Evolutionary conservation across 64 coral and sea anemone genomes (phyloP), one percentile per base, ranked within the genome.

Genomic region (Dendrophyllia cribrosa): DNA sequence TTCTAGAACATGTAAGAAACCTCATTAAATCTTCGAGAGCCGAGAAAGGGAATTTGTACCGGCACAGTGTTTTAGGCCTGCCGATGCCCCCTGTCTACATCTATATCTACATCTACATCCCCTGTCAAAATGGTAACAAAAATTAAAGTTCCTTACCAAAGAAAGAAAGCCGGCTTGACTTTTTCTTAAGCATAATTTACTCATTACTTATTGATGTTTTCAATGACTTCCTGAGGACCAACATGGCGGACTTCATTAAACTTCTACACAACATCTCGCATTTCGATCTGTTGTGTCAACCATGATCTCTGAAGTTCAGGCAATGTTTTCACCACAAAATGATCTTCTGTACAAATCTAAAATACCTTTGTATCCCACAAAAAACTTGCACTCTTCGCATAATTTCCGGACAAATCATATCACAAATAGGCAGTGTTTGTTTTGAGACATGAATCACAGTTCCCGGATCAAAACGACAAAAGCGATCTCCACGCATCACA

Each of bases 71-170:
- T 34, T 34, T 34, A 34, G 0, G 34, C 34, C 34, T 34, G 34
- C 34, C 34, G 34, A 34, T 34, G 34, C 34, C 34, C 34, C 34
- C 34, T n/a, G n/a, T n/a, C n/a, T n/a, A n/a, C n/a, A n/a, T n/a
- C n/a, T n/a, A n/a, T n/a, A n/a, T n/a, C n/a, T n/a, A n/a, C n/a
- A n/a, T n/a, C n/a, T n/a, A n/a, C 45, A 55, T 46, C 25, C 1
- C 43, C 15, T 14, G 43, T 4, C 71, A 44, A 16, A 74, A 74
- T 16, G 15, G 3, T 2, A 78, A 26, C 25, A 7, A 43, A 72
- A 77, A 59, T 14, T 1, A 16, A 34, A 6, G 22, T 19, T 17
- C 58, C 80, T 84, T 68, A 84, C 80, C 80, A 22, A 84, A 84
- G 43, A 84, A 19, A 19, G 80, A 67, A 7, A 22, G 44, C 48